phyloP scores from a whole-genome alignment of 2,797 vertebrate species.

The Leuciscus waleckii region DNA sequence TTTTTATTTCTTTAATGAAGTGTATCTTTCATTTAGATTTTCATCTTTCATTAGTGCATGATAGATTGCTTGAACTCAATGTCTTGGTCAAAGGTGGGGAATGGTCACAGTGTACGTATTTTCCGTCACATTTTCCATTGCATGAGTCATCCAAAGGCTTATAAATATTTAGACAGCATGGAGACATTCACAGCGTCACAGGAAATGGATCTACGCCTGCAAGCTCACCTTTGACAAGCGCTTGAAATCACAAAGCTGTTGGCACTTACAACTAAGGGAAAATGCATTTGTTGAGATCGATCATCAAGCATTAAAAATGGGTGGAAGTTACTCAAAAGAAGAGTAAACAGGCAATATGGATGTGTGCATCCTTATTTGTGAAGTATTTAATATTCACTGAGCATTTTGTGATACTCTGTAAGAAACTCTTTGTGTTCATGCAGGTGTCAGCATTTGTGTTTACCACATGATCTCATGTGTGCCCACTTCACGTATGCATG shows the following conservation, averaged over 20 bases:
- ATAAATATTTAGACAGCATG: slow-evolving; percentile 55
- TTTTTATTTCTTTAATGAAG: background rate
- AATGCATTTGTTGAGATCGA: background rate
- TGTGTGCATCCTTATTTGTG: background rate
- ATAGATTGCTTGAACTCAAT: slow-evolving; percentile 45
- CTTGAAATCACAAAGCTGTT: slow-evolving; percentile 32
- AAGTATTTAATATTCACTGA: slow-evolving; percentile 8
- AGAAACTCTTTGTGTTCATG: slow-evolving; percentile 7
- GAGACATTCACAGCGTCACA: slow-evolving; percentile 44
- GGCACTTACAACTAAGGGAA: background rate
- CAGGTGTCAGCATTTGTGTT: slow-evolving; percentile 20
- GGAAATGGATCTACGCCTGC: slow-evolving; percentile 46
- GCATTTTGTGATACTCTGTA: slow-evolving; percentile 16
- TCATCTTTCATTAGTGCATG: background rate
- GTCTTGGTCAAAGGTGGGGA: slow-evolving; percentile 39
- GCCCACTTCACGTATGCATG: slow-evolving; percentile 26
- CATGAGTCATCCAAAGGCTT: slow-evolving; percentile 52
- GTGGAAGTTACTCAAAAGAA: background rate
- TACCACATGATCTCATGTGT: background rate
- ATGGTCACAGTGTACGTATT: slow-evolving; percentile 21
- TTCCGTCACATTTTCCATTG: slow-evolving; percentile 48
- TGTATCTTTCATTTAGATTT: background rate
- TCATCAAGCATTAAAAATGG: background rate
- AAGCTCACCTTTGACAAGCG: slow-evolving; percentile 26
- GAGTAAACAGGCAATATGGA: background rate